Percentiles rank a stretch among this genome's conserved stretches.
Conservation (phyloP, 2,113 vertebrate genomes). For the Nettapus auritus region DNA sequence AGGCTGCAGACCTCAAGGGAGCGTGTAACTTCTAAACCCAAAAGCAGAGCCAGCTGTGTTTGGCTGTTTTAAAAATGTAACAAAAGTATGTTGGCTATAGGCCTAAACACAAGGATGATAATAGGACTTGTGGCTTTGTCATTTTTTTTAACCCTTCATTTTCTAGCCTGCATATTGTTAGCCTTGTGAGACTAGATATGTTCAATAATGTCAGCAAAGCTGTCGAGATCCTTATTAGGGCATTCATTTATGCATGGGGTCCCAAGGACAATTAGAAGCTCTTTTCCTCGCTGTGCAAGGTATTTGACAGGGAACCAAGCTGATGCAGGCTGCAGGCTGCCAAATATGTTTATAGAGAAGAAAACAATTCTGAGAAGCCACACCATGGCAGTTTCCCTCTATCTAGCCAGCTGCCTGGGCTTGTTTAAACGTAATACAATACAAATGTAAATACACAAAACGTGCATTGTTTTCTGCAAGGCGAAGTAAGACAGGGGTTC, state of each 20-base stretch:
- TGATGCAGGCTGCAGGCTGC: neutral
- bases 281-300: neutral
- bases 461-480: neutral
- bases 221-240: neutral
- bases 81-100: neutral
- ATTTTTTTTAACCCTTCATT: neutral
- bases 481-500: neutral
- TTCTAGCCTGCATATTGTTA: neutral
- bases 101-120: neutral
- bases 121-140: neutral
- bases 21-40: neutral
- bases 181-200: neutral
- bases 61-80: neutral
- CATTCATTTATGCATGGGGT: neutral
- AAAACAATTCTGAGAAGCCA: conserved; percentile 15
- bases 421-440: neutral
- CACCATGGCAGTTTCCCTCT: neutral
- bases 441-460: neutral
- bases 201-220: neutral
- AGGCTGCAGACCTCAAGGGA: neutral
- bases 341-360: neutral
- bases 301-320: neutral
- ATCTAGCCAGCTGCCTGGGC: neutral
- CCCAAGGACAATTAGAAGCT: neutral
- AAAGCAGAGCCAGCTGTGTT: neutral